Base-by-base conservation (phyloP, 2,113 vertebrate genomes). In the Oryzias melastigma region DNA sequence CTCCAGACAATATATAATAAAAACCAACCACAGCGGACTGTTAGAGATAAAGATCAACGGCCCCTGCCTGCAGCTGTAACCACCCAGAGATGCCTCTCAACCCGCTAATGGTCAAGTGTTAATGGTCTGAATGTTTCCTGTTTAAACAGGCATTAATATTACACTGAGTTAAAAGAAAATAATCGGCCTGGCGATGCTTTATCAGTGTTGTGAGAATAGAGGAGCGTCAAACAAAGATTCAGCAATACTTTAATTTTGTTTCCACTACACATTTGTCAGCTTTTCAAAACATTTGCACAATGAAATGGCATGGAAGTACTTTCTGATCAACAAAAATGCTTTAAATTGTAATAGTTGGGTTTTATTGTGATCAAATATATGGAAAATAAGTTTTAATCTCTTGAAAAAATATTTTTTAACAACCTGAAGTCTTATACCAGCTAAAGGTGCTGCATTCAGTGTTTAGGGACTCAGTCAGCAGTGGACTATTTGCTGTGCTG, bases 381-480 rank as follows among this genome's bases (percentile, higher is more conserved):
- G 10, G 8, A 35, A 35, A 35, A 35, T 35, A 35, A 2, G 29
- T 7, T 35, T 35, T 7, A 35, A 2, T 35, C 29, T 35, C 29
- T 35, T 35, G 29, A 5, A 35, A 35, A 35, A 35, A 8, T 35
- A 35, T 12, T 35, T 3, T 35, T 12, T 35, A 2, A 12, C 35
- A 35, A 12, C 10, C 35, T 40, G 64, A 72, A 73, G 64, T 58
- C 40, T 80, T 64, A 71, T 48, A 53, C 58, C 43, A 53, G 67
- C 42, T 43, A 65, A 78, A 83, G 49, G 58, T 78, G 15, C 20
- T n/a, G 40, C 14, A 44, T 7, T 25, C 52, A 68, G 68, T 79
- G 84, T 84, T 86, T 81, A 52, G 20, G 16, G 47, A 66, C 49
- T 75, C 78, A 80, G 77, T 87, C 84, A 88, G 65, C 78, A 68